Evolutionary conservation across 2,113 vertebrate genomes (phyloP), one percentile per base, ranked within the genome.

Genomic region (Phylloscopus whistleri): DNA sequence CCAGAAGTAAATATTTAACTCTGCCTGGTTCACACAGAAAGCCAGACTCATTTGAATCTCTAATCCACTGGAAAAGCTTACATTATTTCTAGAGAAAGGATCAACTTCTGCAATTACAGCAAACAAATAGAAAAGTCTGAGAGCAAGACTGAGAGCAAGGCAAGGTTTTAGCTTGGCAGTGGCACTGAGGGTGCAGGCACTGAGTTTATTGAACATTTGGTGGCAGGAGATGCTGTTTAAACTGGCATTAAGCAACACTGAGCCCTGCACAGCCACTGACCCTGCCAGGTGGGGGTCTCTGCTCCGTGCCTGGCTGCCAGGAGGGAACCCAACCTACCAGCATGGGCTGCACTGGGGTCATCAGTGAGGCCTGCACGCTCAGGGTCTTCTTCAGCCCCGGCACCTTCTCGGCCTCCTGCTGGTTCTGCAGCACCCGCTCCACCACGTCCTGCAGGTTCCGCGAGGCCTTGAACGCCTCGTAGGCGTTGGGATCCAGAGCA

Each of bases 281-380:
- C 35, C 68, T 52, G 20, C 19, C 56, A 59, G 35, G 20, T 8
- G 41, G 55, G 16, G 20, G 7, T 41, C 41, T 41, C 48, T 48
- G 70, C 49, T 22, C 60, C 13, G 1, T 11, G 24, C 46, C 64
- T 13, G 6, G 35, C 59, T 63, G 3, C n/a, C 39, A 33, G 75
- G 24, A 37, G 67, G 66, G 41, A 33, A 28, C 11, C 7, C 51
- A 37, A 53, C 69, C 97, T 91, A 99, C 99, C 99, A 99, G 95
- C 99, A 99, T 99, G 77, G 99, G 99, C 97, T 99, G 99, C 49
- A 99, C 99, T 0, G 99, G 99, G 15, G 99, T 99, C 99, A 99
- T 99, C 81, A 99, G 98, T 0, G 98, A 98, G 28, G 99, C 99
- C 97, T 99, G 98, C 16, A 99, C 97, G 0, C 98, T 99, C 59